Evolutionary conservation across 2,797 vertebrate genomes (phyloP), one percentile per base, ranked within the genome.

Genomic region (Aulostomus chinensis): DNA sequence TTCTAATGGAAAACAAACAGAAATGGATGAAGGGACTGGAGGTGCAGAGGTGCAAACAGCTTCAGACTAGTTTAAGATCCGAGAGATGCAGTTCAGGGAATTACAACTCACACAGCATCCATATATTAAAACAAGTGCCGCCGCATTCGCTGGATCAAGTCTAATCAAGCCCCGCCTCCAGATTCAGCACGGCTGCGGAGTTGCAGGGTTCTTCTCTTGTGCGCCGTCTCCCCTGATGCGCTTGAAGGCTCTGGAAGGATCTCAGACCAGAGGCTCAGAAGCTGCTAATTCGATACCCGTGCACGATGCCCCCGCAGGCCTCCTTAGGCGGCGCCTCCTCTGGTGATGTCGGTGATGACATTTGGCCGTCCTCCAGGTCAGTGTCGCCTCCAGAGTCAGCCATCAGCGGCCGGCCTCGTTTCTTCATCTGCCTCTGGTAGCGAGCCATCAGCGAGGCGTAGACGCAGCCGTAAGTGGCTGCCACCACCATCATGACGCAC

Each of bases 401-500:
- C 72, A 95, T 95, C 42, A 95, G 88, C 0, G 94, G 94, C 80
- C 91, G 94, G 6, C 82, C 72, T 0, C 80, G 80, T 37, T 14
- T 78, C 78, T 92, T 94, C 78, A 94, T 79, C 83, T 95, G 91
- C 37, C 91, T 90, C 71, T 98, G 96, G 80, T 96, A 94, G 39
- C 94, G 93, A 13, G 96, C 96, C 92, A 96, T 95, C 50, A 99
- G 88, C 3, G 91, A 95, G 47, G 96, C 96, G 0, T 99, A 98
- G 72, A 98, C 90, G 38, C 96, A 99, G 3, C 97, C 95, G 0
- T 99, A 98, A 16, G 95, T 92, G 0, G 95, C 96, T 0, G 96
- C 95, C 5, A 95, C 94, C 66, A 95, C 94, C 97, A 99, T 98
- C 95, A 98, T 95, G 73, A 98, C 90, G 43, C 94, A 98, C 17